Base-by-base conservation (phyloP, 2,888 invertebrate genomes). In the Platypus cylindrus region DNA sequence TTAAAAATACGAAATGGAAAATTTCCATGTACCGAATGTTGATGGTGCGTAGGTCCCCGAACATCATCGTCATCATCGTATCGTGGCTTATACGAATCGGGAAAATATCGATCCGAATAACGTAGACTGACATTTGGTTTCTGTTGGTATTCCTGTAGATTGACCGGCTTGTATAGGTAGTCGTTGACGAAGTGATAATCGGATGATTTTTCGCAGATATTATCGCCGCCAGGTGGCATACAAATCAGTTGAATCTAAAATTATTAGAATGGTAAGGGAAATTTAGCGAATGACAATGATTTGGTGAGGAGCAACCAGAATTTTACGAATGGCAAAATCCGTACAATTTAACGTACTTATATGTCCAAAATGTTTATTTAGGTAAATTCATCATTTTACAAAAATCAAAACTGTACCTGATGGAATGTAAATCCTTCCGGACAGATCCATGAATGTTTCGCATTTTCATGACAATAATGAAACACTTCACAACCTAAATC, bases 151-250 rank as follows among this genome's bases (percentile, higher is more conserved):
- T 87, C 86, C 52, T 84, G 83, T 43, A 78, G 71, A 57, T 87
- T 86, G 53, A 89, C 67, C 2, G 89, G 86, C 52, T 84, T 79
- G 70, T 91, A 90, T 15, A 91, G 67, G 60, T 86, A 90, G 46
- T 90, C 90, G 60, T 91, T 91, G 46, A 91, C 87, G 56, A 90
- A 86, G 59, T 89, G 87, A 59, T 79, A 90, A 55, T 86, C 82
- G 5, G 85, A 78, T 0, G 89, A 89, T 59, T 83, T 83, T 50
- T 82, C 78, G 65, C 90, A 91, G 52, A 80, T 86, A 62, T 83
- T 89, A 53, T 90, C 90, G 38, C 78, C 78, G 16, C 79, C 80
- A 3, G 87, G 86, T 3, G 89, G 89, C 83, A 90, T 89, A 64
- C 90, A 91, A 58, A 90, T 90, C 43, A 91, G 64, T 56, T 91